A percentile compares a stretch with the other conserved stretches of the same genome.
phyloP scores from a whole-genome alignment of 2,797 vertebrate species.

The Knipowitschia caucasica region DNA sequence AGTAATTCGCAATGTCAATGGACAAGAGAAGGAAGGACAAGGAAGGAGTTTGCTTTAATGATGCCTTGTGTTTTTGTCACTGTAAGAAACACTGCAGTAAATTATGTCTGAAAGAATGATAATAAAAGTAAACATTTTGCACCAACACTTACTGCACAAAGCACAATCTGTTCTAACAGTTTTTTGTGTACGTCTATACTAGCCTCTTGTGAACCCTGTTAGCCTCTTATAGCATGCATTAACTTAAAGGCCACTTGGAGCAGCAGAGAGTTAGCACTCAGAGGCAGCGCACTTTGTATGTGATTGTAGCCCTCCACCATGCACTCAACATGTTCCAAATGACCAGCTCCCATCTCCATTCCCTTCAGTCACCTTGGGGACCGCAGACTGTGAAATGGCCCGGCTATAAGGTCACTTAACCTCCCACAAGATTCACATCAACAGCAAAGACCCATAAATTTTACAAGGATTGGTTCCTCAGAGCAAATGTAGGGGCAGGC shows the following conservation, averaged over 20 bases:
- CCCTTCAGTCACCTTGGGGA: slow-evolving; percentile 54
- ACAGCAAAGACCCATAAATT: slow-evolving; percentile 38
- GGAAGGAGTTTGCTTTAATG: too few species aligned
- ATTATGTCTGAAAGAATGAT: too few species aligned
- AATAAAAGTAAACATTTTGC: too few species aligned
- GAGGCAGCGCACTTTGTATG: slow-evolving; percentile 43
- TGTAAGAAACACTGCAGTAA: too few species aligned
- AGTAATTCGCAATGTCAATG: too few species aligned
- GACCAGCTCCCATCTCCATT: slow-evolving; percentile 41
- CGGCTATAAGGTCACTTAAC: slow-evolving; percentile 53
- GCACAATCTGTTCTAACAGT: too few species aligned
- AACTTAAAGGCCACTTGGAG: slow-evolving; percentile 6
- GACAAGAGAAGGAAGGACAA: too few species aligned
- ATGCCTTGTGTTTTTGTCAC: too few species aligned
- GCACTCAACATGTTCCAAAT: slow-evolving; percentile 48
- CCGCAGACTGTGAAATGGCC: slow-evolving; percentile 61
- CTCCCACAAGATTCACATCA: slow-evolving; percentile 29
- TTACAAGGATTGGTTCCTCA: slow-evolving; percentile 35
- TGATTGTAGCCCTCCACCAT: slow-evolving; percentile 53
- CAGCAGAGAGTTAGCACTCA: slow-evolving; percentile 49
- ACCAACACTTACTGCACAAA: too few species aligned
- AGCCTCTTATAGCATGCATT: background rate
- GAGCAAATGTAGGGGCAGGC: slow-evolving; percentile 22
- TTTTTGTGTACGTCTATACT: background rate
- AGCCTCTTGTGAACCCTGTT: background rate